A percentile compares a stretch with the other conserved stretches of the same genome.
These are phyloP conservation scores for Patella pellucida DNA, from an alignment of 2,888 invertebrate genomes.

Conservation along the genomic window DNA sequence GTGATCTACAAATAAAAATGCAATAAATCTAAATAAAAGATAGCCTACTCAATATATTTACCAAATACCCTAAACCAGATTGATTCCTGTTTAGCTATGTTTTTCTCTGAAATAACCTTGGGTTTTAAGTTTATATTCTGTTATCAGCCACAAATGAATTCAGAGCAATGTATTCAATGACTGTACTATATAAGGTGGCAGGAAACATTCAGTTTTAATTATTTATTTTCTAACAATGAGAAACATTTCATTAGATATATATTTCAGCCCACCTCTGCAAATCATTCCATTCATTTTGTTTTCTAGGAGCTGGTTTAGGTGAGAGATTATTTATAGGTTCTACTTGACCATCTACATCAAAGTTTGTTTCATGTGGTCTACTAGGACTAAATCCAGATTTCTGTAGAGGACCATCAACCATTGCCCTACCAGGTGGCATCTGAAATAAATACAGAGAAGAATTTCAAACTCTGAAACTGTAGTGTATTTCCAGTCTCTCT, in stretches of 20 bases:
- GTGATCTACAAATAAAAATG: not conserved
- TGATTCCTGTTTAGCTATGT: not conserved
- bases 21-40: too few species aligned
- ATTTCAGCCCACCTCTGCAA: not conserved
- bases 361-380: conserved; percentile 76
- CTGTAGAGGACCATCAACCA: not conserved
- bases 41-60: too few species aligned
- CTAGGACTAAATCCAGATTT: conserved; percentile 15
- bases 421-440: not conserved
- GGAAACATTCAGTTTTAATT: too few species aligned
- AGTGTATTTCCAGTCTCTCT: too few species aligned
- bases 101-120: too few species aligned
- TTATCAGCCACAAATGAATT: too few species aligned
- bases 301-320: conserved; percentile 21
- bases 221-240: too few species aligned
- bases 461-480: too few species aligned
- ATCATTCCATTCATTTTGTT: conserved; percentile 12
- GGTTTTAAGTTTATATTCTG: too few species aligned
- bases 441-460: not conserved
- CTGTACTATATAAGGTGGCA: too few species aligned
- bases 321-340: conserved; percentile 79
- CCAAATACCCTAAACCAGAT: not conserved
- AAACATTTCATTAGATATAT: too few species aligned
- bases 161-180: too few species aligned
- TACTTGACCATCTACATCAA: conserved; percentile 91